phyloP scores from a whole-genome alignment of 2,113 vertebrate genomes.

The Zapornia atra region DNA sequence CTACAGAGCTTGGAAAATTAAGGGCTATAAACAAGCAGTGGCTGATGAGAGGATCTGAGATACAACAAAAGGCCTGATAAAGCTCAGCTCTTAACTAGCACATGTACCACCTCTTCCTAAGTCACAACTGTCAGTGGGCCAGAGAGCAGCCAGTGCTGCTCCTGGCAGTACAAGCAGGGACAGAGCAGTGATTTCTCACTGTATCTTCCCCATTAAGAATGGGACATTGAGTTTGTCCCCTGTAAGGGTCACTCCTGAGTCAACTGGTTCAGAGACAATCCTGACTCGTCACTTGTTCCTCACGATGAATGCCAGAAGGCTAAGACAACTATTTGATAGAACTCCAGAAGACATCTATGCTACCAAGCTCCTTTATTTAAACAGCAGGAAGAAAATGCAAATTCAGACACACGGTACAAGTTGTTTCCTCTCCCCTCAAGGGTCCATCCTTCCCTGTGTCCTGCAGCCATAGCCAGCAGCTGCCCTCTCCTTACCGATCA shows the following conservation, averaged over 20 bases:
- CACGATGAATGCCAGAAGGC: neutral
- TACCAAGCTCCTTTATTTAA: neutral
- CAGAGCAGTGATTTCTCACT: neutral
- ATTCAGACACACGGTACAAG: neutral
- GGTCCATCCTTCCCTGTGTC: neutral
- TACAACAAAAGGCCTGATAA: neutral
- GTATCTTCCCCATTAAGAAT: neutral
- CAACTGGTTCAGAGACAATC: neutral
- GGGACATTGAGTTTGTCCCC: neutral
- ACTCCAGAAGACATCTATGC: neutral
- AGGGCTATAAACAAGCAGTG: neutral
- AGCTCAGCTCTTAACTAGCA: neutral
- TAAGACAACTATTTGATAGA: neutral
- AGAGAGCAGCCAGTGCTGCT: neutral
- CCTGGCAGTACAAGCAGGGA: neutral
- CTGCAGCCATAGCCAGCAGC: neutral
- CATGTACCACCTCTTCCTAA: neutral
- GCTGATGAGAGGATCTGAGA: neutral
- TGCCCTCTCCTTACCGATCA: neutral
- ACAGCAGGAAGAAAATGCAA: neutral
- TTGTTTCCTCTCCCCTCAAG: neutral
- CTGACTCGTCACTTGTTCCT: neutral
- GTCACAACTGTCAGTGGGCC: neutral
- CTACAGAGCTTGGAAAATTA: neutral
- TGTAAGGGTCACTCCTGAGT: neutral